These are phyloP conservation scores for Sialis fuliginosa DNA, from an alignment of 2,888 invertebrate species.

Conservation along the genomic window DNA sequence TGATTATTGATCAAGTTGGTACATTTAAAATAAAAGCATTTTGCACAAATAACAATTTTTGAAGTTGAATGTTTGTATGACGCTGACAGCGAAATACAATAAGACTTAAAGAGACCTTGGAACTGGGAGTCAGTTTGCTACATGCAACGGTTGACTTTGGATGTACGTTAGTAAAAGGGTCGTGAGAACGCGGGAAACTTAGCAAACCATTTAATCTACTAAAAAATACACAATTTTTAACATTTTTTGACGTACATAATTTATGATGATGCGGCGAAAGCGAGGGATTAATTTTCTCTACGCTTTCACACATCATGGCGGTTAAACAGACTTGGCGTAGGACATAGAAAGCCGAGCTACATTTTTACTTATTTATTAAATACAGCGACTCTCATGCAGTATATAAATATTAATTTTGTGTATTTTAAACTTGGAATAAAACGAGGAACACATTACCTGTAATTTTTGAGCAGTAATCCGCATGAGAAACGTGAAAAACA, in stretches of 20 bases:
- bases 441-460: conserved; percentile 23
- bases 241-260: conserved; percentile 15
- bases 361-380: conserved; percentile 15
- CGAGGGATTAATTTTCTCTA: conserved; percentile 23
- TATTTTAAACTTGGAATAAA: conserved; percentile 8
- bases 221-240: conserved; percentile 25
- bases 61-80: too few relatives aligned
- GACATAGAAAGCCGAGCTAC: conserved; percentile 21
- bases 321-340: conserved; percentile 31
- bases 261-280: conserved; percentile 7
- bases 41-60: too few relatives aligned
- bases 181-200: conserved; percentile 31
- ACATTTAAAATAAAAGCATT: neutral
- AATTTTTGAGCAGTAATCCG: conserved; percentile 25
- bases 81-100: neutral
- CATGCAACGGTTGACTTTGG: conserved; percentile 21
- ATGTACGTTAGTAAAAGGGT: conserved; percentile 20
- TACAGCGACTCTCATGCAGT: conserved; percentile 9
- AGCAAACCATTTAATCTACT: conserved; percentile 27
- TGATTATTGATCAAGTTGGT: neutral
- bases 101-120: conserved; percentile 14
- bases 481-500: conserved; percentile 27
- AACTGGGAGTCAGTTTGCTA: conserved; percentile 12
- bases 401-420: conserved; percentile 8
- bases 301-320: conserved; percentile 53